phyloP scores from a whole-genome alignment of 2,888 invertebrate species.

The Gasteruption jaculator region DNA sequence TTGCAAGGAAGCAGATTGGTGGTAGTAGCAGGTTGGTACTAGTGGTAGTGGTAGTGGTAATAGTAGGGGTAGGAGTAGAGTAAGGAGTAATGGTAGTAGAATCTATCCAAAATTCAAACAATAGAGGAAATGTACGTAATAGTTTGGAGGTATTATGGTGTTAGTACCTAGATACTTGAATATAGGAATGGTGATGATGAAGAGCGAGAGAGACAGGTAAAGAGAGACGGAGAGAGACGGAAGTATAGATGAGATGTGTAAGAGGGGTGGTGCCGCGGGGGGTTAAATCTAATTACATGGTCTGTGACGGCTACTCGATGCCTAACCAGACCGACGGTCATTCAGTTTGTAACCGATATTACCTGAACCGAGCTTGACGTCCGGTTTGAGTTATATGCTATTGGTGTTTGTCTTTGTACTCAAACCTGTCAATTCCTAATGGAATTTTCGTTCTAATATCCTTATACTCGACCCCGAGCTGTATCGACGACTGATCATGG shows the following conservation, averaged over 20 bases:
- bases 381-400: slow-evolving; percentile 31
- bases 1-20: no score
- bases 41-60: no score
- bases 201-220: slow-evolving; percentile 16
- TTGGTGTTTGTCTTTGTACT: slow-evolving; percentile 10
- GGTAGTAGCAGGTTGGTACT: no score
- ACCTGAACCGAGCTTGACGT: slow-evolving; percentile 31
- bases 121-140: no score
- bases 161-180: no score
- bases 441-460: no score
- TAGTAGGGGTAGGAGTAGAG: no score
- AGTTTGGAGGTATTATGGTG: no score
- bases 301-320: slow-evolving; percentile 46
- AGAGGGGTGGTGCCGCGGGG: slow-evolving; percentile 23
- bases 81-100: no score
- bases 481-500: no score
- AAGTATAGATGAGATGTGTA: slow-evolving; percentile 2
- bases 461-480: no score
- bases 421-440: background rate
- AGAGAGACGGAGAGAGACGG: slow-evolving; percentile 9
- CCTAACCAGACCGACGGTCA: slow-evolving; percentile 27
- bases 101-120: no score
- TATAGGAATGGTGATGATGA: slow-evolving; percentile 3
- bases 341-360: slow-evolving; percentile 38
- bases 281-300: slow-evolving; percentile 48